Evolutionary conservation across 1,140 invertebrate genomes (phyloP), one percentile per base, ranked within the genome.

Genomic region (Drosophila auraria): DNA sequence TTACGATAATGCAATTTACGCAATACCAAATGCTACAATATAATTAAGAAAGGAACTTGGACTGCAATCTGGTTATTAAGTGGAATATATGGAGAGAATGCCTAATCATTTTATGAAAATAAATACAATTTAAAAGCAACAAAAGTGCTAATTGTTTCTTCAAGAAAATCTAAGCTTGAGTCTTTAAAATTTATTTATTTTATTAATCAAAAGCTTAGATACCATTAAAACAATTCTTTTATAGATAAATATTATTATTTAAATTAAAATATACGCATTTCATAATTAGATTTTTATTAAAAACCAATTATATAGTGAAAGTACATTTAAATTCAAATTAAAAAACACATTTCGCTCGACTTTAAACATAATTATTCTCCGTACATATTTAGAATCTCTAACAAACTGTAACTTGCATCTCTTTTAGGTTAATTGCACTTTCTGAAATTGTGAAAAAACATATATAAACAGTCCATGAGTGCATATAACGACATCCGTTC

Each of bases 401-500:
- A 15, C 53, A 38, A 33, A 57, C 27, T 57, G 25, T 33, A 66
- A 56, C 50, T 42, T n/a, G 53, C 20, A 33, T 27, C 45, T 50
- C n/a, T 71, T 71, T 71, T 71, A 12, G 66, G 53, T 71, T 72
- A 71, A 72, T 71, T 71, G 69, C 69, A 36, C 51, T 47, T 50
- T 51, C 49, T 30, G 36, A 36, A 44, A 68, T 38, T 66, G 33
- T 49, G 42, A 20, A 27, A 40, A 44, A 20, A 30, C 6, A 30
- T 30, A 65, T 38, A n/a, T 58, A 56, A 36, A 58, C 17, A 33
- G 33, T 30, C 33, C 44, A 23, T 45, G n/a, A 62, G 60, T 49
- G 30, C 40, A 45, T 53, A 27, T 69, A 53, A 77, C 66, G 73
- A 77, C 73, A 77, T 77, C 74, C 73, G 73, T 50, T 77, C 42